These are phyloP conservation scores for Balaenoptera acutorostrata DNA, from an alignment of 2,113 vertebrate species.

Conservation along the genomic window DNA sequence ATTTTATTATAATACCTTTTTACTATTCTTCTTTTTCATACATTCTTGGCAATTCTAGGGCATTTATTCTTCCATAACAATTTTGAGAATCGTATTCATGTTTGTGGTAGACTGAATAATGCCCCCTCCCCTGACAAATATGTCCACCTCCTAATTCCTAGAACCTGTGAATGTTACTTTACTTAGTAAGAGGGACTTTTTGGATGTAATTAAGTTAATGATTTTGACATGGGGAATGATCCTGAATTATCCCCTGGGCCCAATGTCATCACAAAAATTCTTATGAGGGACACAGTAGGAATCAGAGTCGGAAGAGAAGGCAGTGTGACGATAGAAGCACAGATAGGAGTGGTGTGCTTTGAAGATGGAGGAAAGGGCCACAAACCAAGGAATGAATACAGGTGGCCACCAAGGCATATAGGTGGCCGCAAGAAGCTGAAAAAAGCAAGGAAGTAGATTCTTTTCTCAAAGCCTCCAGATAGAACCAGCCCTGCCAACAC, in stretches of 20 bases:
- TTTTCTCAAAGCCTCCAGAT: background rate
- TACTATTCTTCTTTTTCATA: background rate
- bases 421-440: background rate
- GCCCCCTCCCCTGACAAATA: fast-evolving
- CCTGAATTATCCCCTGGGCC: background rate
- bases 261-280: background rate
- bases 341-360: background rate
- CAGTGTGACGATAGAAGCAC: background rate
- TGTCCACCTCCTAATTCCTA: background rate
- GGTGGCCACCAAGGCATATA: no score
- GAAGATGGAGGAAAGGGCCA: background rate
- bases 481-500: background rate
- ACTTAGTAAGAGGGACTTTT: background rate
- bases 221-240: background rate
- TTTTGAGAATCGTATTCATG: background rate
- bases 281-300: background rate
- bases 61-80: background rate
- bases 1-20: background rate
- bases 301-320: background rate
- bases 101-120: background rate
- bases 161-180: background rate
- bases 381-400: no score
- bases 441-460: background rate
- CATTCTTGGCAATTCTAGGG: background rate
- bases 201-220: background rate